Conservation (phyloP, 1,140 invertebrate genomes). For the Condylostylus longicornis region DNA sequence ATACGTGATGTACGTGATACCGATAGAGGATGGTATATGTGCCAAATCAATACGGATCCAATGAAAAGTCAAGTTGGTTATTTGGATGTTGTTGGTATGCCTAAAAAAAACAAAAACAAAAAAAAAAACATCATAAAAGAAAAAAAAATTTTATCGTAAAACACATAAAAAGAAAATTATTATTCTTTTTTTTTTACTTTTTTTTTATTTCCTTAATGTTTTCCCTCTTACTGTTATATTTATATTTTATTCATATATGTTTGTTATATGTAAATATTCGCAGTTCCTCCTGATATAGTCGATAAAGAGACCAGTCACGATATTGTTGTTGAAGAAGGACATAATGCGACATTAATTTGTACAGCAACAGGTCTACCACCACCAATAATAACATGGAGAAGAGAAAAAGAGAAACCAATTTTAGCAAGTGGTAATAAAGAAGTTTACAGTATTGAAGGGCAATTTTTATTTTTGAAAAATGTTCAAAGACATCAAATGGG, state of each 20-base stretch:
- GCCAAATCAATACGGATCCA: conserved; percentile 80
- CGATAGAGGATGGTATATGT: conserved; percentile 75
- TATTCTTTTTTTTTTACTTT: background rate
- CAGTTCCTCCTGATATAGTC: conserved; percentile 60
- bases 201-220: background rate
- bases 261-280: too few species aligned
- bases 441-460: conserved; percentile 30
- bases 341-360: conserved; percentile 59
- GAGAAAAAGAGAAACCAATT: conserved; percentile 45
- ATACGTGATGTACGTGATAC: conserved; percentile 62
- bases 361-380: conserved; percentile 51
- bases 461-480: conserved; percentile 30
- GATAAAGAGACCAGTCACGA: conserved; percentile 61
- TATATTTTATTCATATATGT: conserved; percentile 10
- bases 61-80: conserved; percentile 82
- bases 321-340: conserved; percentile 52
- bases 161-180: background rate
- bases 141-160: background rate
- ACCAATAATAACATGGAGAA: conserved; percentile 50
- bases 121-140: background rate
- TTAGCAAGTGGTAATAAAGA: conserved; percentile 15
- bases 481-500: conserved; percentile 32
- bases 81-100: conserved; percentile 74
- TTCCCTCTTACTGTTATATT: background rate
- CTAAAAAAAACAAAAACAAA: too few species aligned